Conservation (phyloP, 2,797 vertebrate genomes). For the Galagoides demidoff region DNA sequence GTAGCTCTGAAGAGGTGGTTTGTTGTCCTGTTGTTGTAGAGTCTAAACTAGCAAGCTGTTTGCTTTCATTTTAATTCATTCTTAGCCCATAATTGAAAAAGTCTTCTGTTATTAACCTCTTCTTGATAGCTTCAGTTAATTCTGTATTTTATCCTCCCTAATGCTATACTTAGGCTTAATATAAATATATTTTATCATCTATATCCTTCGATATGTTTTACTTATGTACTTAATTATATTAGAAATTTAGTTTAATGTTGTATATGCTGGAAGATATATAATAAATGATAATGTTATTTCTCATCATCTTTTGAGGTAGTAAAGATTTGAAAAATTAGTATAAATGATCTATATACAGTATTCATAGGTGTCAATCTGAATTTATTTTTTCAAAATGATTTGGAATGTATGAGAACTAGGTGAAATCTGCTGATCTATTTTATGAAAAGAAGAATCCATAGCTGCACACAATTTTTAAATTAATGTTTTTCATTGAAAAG, state of each 20-base stretch:
- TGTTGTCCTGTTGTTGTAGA: not conserved
- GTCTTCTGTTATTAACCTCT: not conserved
- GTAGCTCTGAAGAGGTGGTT: not conserved
- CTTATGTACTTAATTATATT: conserved; percentile 26
- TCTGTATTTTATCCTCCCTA: not conserved
- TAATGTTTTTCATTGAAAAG: not conserved
- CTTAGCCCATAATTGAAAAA: not conserved
- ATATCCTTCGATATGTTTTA: not conserved
- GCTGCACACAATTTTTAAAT: not conserved
- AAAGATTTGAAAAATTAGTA: conserved; percentile 52
- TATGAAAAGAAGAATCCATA: not conserved
- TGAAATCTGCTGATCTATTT: not conserved
- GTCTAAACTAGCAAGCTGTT: not conserved
- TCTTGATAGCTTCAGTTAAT: not conserved
- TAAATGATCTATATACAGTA: not conserved
- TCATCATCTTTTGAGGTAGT: conserved; percentile 21
- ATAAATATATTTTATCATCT: not conserved
- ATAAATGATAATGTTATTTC: conserved; percentile 37
- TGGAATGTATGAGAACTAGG: not conserved
- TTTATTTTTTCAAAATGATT: conserved; percentile 36
- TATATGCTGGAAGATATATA: conserved; percentile 24
- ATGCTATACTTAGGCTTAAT: not conserved
- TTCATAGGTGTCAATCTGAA: conserved; percentile 19
- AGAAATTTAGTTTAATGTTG: conserved; percentile 51
- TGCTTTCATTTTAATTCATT: not conserved